Evolutionary conservation across 2,113 vertebrate species (phyloP).

Genomic region (Oryzias javanicus): DNA sequence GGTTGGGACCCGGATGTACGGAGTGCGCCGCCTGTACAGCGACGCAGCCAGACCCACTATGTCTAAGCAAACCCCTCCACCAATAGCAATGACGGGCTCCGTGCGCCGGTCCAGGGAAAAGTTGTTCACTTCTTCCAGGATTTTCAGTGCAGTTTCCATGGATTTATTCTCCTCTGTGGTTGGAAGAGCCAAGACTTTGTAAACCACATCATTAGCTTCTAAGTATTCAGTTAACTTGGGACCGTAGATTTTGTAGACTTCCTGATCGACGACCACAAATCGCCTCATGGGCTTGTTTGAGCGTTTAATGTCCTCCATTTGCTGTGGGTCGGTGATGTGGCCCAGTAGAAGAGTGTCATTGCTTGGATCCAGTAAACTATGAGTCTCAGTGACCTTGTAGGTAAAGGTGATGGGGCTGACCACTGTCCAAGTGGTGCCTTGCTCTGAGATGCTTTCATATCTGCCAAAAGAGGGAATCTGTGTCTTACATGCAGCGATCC

Average conservation of each 20-base stretch:
- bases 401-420: slow-evolving; percentile 80
- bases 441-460: slow-evolving; percentile 67
- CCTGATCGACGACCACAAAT: slow-evolving; percentile 80
- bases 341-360: slow-evolving; percentile 80
- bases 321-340: slow-evolving; percentile 72
- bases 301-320: slow-evolving; percentile 54
- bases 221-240: slow-evolving; percentile 69
- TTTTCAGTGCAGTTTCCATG: slow-evolving; percentile 78
- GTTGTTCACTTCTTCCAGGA: slow-evolving; percentile 80
- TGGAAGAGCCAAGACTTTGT: slow-evolving; percentile 77
- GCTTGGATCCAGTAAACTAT: slow-evolving; percentile 73
- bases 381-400: slow-evolving; percentile 79
- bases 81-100: slow-evolving; percentile 82
- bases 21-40: slow-evolving; percentile 79
- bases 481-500: too few species aligned
- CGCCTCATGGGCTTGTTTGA: slow-evolving; percentile 71
- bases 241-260: slow-evolving; percentile 77
- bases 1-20: slow-evolving; percentile 83
- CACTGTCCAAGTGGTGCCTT: slow-evolving; percentile 76
- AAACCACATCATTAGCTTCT: slow-evolving; percentile 69
- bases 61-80: slow-evolving; percentile 83
- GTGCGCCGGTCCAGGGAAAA: slow-evolving; percentile 79
- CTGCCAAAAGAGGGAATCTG: slow-evolving; percentile 54
- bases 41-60: slow-evolving; percentile 81
- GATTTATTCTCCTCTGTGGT: slow-evolving; percentile 84